A percentile compares a stretch with the other conserved stretches of the same genome.
These are phyloP conservation scores for Danionella cerebrum DNA, from an alignment of 2,113 vertebrate species.

Conservation along the genomic window DNA sequence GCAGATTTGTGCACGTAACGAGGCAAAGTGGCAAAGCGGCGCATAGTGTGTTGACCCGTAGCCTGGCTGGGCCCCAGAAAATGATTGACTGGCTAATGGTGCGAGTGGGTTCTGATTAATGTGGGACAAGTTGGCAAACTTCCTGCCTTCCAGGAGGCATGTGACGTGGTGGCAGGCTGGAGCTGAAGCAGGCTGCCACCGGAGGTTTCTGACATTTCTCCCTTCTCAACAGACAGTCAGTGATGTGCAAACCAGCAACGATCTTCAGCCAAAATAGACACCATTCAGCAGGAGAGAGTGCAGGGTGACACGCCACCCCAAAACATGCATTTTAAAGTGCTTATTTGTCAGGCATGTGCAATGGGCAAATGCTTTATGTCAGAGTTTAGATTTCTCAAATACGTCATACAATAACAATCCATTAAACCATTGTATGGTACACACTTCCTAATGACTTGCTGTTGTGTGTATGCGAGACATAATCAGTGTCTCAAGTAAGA, in stretches of 20 bases:
- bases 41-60: too few species aligned
- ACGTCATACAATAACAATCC: slow-evolving; percentile 26
- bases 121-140: slow-evolving; percentile 37
- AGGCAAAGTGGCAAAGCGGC: too few species aligned
- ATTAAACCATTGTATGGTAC: slow-evolving; percentile 14
- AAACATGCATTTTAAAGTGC: slow-evolving; percentile 22
- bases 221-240: slow-evolving; percentile 32
- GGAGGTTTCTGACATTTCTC: slow-evolving; percentile 41
- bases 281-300: slow-evolving; percentile 23
- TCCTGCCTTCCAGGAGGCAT: slow-evolving; percentile 34
- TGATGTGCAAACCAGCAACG: slow-evolving; percentile 36
- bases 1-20: too few species aligned
- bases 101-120: slow-evolving; percentile 37
- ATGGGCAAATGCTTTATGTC: slow-evolving; percentile 27
- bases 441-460: slow-evolving; percentile 23
- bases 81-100: slow-evolving; percentile 44
- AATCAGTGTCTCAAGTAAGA: slow-evolving; percentile 36
- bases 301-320: background rate
- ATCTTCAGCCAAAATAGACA: slow-evolving; percentile 40
- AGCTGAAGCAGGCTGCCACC: slow-evolving; percentile 30
- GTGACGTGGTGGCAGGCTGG: slow-evolving; percentile 30
- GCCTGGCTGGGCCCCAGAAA: slow-evolving; percentile 33
- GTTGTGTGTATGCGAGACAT: slow-evolving; percentile 6
- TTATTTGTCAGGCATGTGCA: slow-evolving; percentile 24
- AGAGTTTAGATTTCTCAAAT: slow-evolving; percentile 8